These are phyloP conservation scores for Porites australiensis DNA, from an alignment of 64 coral and sea anemone species.

Conservation along the genomic window DNA sequence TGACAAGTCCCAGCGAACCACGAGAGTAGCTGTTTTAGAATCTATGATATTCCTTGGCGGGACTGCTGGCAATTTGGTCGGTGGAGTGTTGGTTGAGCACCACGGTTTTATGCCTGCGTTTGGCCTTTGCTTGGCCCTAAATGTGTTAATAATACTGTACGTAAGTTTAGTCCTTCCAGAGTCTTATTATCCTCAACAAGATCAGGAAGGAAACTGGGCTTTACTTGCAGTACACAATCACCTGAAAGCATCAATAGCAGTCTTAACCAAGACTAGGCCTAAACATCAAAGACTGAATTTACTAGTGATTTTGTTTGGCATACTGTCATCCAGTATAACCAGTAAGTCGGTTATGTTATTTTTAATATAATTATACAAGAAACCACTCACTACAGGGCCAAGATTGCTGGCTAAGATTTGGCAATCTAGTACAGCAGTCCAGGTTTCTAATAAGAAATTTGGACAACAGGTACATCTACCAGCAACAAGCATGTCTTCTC, in stretches of 20 bases:
- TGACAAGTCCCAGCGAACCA: conserved; percentile 76
- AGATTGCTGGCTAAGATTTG: too few relatives aligned
- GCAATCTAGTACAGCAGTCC: too few relatives aligned
- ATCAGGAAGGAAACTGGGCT: conserved; percentile 46
- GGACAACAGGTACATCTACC: too few relatives aligned
- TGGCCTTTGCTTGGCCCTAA: conserved; percentile 69
- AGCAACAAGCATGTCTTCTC: too few relatives aligned
- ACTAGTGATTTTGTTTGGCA: conserved; percentile 61
- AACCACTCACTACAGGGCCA: too few relatives aligned
- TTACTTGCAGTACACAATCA: conserved; percentile 64
- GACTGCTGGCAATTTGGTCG: conserved; percentile 68
- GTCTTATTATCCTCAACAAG: conserved; percentile 72
- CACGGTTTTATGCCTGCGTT: conserved; percentile 83
- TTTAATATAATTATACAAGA: too few relatives aligned
- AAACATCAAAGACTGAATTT: conserved; percentile 31
- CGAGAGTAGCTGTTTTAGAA: conserved; percentile 84
- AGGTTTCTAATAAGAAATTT: too few relatives aligned
- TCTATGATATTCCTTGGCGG: conserved; percentile 96
- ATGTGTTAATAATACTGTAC: conserved; percentile 59
- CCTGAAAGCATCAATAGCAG: conserved; percentile 11
- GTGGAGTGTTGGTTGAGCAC: conserved; percentile 82
- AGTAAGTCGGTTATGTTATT: conserved; percentile 25
- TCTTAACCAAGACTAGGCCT: conserved; percentile 31
- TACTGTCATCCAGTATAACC: conserved; percentile 25
- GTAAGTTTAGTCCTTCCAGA: conserved; percentile 73